A percentile compares a stretch with the other conserved stretches of the same genome.
These are phyloP conservation scores for Drosophila setosimentum DNA, from an alignment of 2,888 invertebrate species.

Conservation along the genomic window DNA sequence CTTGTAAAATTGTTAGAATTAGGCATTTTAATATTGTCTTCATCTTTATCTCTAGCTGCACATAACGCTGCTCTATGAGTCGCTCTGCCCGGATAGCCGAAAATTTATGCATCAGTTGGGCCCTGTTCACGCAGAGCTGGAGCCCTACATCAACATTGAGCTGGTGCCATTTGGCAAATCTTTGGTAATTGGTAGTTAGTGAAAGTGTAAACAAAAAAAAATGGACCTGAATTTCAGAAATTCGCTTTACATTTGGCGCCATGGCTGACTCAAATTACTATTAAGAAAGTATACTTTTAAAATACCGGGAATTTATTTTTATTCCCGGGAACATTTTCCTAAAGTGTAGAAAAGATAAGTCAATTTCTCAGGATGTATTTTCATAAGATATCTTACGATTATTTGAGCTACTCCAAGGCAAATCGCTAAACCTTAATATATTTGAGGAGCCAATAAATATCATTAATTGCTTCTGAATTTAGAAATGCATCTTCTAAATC, in stretches of 20 bases:
- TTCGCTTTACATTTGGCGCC: rapidly evolving
- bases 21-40: not conserved
- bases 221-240: not conserved
- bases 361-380: not conserved
- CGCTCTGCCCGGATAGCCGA: constrained; percentile 88
- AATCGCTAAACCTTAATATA: too few species aligned
- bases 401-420: not conserved
- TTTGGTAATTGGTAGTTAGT: constrained; percentile 84
- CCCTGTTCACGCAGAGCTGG: constrained; percentile 86
- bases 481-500: not conserved
- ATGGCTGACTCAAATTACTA: not conserved
- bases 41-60: constrained; percentile 83
- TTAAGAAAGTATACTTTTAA: not conserved
- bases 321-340: not conserved
- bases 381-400: not conserved
- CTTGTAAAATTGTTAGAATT: not conserved
- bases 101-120: constrained; percentile 87
- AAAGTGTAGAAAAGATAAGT: not conserved
- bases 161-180: constrained; percentile 89
- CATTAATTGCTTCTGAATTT: not conserved
- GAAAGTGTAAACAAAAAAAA: not conserved
- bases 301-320: not conserved
- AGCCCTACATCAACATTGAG: constrained; percentile 86
- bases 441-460: not conserved
- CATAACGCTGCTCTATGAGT: constrained; percentile 87